Percentiles rank a stretch among this genome's conserved stretches.
Conservation (phyloP, 2,113 vertebrate genomes). For the Pipra filicauda region DNA sequence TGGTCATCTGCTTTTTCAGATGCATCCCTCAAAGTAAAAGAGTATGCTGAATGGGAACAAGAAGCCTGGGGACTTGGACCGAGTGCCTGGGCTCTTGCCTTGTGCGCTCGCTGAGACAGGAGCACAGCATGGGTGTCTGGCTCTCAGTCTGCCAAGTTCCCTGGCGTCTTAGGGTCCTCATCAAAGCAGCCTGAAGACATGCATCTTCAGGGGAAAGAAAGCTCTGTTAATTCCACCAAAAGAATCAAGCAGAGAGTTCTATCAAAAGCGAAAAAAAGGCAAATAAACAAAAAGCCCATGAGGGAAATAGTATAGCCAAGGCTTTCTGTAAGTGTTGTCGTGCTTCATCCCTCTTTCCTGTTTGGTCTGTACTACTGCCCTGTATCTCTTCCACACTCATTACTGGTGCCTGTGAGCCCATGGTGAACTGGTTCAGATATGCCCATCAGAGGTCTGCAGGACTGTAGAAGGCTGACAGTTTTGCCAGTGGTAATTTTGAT, state of each 20-base stretch:
- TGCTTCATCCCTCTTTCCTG: not conserved
- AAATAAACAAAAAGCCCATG: not conserved
- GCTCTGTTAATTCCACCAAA: not conserved
- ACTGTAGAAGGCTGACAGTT: not conserved
- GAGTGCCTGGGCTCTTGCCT: not conserved
- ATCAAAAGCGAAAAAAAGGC: not conserved
- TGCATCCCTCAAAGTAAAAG: not conserved
- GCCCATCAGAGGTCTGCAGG: not conserved
- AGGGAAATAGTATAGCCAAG: not conserved
- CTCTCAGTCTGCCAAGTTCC: not conserved
- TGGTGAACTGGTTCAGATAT: not conserved
- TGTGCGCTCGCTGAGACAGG: not conserved
- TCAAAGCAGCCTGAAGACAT: not conserved
- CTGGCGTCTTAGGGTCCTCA: not conserved
- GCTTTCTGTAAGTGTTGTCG: rapidly evolving
- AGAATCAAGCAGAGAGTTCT: not conserved
- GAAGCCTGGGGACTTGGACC: not conserved
- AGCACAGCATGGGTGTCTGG: not conserved
- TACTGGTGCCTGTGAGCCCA: rapidly evolving
- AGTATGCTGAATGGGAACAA: not conserved
- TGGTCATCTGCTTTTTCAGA: not conserved
- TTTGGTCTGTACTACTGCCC: not conserved
- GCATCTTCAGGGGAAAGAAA: not conserved
- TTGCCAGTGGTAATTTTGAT: not conserved
- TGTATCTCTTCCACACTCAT: rapidly evolving